A percentile compares a stretch with the other conserved stretches of the same genome.
These are phyloP conservation scores for Nycticebus coucang DNA, from an alignment of 2,113 vertebrate species.

Conservation along the genomic window DNA sequence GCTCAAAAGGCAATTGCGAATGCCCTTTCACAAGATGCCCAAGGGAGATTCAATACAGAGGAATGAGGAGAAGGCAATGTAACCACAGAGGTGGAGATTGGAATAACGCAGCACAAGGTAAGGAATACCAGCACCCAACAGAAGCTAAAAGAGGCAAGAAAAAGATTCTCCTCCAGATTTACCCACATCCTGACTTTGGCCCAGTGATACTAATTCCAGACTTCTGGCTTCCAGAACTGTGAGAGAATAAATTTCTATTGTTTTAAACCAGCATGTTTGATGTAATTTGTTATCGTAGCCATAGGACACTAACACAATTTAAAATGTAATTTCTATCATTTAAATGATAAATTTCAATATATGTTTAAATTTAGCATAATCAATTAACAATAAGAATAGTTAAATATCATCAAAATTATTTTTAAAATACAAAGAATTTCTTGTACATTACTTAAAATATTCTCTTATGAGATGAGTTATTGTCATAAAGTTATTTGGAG, in stretches of 20 bases:
- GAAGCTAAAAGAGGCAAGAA: not conserved
- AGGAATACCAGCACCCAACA: not conserved
- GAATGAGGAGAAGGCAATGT: not conserved
- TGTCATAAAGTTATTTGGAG: not conserved
- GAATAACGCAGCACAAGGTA: not conserved
- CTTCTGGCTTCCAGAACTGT: not conserved
- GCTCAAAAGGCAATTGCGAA: not conserved
- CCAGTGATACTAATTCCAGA: not conserved
- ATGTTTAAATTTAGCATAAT: not conserved
- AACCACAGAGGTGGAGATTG: not conserved
- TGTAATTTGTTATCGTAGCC: not conserved
- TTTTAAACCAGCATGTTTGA: not conserved
- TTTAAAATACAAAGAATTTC: not conserved
- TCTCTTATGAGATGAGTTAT: not conserved
- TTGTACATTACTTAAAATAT: not conserved
- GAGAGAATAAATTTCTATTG: not conserved
- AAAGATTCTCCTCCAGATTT: not conserved
- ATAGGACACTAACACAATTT: not conserved
- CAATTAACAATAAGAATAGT: too few relatives aligned
- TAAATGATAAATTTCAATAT: not conserved
- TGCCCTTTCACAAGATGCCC: not conserved
- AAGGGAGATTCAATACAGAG: not conserved
- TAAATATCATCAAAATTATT: not conserved
- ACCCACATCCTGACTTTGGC: not conserved
- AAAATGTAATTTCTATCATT: not conserved